phyloP scores from a whole-genome alignment of 23 tunicate species.

The Styela plicata region DNA sequence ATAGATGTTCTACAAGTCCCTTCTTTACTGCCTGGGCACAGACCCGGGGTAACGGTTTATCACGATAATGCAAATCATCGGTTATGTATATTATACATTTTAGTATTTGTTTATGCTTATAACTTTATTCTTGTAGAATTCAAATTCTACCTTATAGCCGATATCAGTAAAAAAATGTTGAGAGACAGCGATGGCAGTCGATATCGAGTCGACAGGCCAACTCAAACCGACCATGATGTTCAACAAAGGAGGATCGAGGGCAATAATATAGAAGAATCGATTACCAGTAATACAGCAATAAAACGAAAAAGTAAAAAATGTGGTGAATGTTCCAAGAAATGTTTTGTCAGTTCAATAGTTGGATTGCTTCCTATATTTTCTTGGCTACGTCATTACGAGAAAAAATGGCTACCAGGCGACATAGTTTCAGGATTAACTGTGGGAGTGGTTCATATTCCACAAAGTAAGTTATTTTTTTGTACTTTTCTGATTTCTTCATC shows the following conservation, averaged over 20 bases:
- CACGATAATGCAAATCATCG: too few species aligned
- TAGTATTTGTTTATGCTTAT: too few species aligned
- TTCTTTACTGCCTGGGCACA: too few species aligned
- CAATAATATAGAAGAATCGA: background rate
- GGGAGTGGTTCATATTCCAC: constrained; percentile 93
- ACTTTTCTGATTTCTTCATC: too few species aligned
- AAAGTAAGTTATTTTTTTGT: constrained; percentile 67
- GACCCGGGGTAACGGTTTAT: too few species aligned
- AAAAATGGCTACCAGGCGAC: constrained; percentile 75
- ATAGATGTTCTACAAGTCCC: too few species aligned
- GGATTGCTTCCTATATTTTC: constrained; percentile 63
- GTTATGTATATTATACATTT: too few species aligned
- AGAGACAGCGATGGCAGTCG: too few species aligned
- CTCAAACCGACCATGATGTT: constrained; percentile 4
- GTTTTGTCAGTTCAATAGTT: background rate
- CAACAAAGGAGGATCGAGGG: background rate
- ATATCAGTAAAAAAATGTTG: too few species aligned
- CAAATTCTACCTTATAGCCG: too few species aligned
- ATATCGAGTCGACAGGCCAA: constrained; percentile 2
- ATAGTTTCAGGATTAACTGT: constrained; percentile 85
- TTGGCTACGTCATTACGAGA: constrained; percentile 72
- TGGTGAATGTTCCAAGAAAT: background rate
- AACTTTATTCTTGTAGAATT: too few species aligned
- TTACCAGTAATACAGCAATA: background rate
- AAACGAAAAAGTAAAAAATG: background rate